Percentiles rank a stretch among this genome's conserved stretches.
phyloP scores from a whole-genome alignment of 1,140 invertebrate species.

The Agrypnia vestita region DNA sequence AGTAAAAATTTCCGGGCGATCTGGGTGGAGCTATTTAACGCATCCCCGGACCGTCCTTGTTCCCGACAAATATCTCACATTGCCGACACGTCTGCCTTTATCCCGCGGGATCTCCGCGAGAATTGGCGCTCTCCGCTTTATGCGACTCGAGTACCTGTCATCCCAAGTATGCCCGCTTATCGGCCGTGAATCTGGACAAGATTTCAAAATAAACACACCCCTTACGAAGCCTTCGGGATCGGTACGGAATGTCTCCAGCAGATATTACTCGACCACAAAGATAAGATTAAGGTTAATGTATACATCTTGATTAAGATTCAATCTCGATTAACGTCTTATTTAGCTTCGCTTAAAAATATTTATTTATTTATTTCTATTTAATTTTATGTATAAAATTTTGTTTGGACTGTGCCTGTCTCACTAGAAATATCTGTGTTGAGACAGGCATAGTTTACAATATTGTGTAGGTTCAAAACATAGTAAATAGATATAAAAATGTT shows the following conservation, averaged over 20 bases:
- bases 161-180: not conserved
- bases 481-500: no score
- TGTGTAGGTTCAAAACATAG: no score
- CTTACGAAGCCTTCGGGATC: not conserved
- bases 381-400: no score
- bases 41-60: no score
- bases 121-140: constrained; percentile 15
- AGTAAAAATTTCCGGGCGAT: no score
- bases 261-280: not conserved
- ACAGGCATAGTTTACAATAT: no score
- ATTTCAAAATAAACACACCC: not conserved
- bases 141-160: not conserved
- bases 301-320: constrained; percentile 20
- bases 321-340: not conserved
- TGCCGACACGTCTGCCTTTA: not conserved
- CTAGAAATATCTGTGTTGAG: no score
- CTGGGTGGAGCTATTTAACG: no score
- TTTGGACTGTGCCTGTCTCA: no score
- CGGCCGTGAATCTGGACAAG: not conserved
- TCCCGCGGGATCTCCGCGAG: not conserved
- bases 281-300: constrained; percentile 17
- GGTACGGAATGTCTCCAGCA: not conserved
- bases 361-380: no score
- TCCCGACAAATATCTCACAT: constrained; percentile 1
- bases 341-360: not conserved